Evolutionary conservation across 2,888 invertebrate species (phyloP).

Genomic region (Folsomia candida): DNA sequence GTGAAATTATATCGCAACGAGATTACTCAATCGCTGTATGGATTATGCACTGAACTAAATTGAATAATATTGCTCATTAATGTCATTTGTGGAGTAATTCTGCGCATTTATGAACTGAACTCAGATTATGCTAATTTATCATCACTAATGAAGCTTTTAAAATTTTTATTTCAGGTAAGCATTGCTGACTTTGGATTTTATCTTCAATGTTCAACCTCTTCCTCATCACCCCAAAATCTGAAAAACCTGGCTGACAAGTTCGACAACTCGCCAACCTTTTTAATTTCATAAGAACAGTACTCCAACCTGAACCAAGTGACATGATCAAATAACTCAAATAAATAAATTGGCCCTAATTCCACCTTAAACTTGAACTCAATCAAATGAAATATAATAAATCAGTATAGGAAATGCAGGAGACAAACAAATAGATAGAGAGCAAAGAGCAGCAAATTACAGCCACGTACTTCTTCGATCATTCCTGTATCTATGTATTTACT

Average conservation of each 20-base stretch:
- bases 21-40: too few relatives aligned
- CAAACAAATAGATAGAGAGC: neutral
- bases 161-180: conserved; percentile 38
- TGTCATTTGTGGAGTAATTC: too few relatives aligned
- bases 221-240: conserved; percentile 12
- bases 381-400: neutral
- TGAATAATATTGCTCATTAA: too few relatives aligned
- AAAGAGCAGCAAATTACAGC: conserved; percentile 1
- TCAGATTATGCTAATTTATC: too few relatives aligned
- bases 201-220: conserved; percentile 18
- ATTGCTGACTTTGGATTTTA: conserved; percentile 41
- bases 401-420: neutral
- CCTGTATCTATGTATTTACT: neutral
- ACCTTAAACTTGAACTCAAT: neutral
- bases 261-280: conserved; percentile 18
- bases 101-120: too few relatives aligned
- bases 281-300: conserved; percentile 13
- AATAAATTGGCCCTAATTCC: conserved; percentile 1
- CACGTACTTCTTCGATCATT: conserved; percentile 2
- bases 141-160: too few relatives aligned
- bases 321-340: conserved; percentile 1
- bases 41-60: too few relatives aligned
- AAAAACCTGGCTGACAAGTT: conserved; percentile 21
- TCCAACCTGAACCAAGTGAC: neutral
- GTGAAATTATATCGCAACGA: too few relatives aligned